These are phyloP conservation scores for Zalophus californianus DNA, from an alignment of 2,797 vertebrate genomes.

Conservation along the genomic window DNA sequence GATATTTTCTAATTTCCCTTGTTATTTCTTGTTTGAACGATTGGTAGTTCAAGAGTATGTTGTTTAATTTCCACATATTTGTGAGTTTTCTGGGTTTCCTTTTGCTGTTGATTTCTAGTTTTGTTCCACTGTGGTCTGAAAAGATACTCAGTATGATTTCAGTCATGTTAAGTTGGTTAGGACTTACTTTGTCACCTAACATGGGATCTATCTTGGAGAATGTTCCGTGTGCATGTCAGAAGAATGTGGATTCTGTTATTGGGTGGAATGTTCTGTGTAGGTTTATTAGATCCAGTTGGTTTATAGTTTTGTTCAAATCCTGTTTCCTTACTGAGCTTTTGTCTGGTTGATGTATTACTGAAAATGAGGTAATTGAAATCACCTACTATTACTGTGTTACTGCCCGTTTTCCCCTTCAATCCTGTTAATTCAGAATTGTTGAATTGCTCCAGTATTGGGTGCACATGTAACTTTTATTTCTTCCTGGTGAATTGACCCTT, in stretches of 20 bases:
- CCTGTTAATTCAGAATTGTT: background rate
- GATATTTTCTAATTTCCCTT: background rate
- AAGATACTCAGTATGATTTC: background rate
- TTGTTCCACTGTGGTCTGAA: background rate
- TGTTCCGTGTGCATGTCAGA: background rate
- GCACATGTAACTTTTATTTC: background rate
- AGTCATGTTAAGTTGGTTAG: background rate
- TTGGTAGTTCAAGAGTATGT: background rate
- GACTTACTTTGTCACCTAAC: background rate
- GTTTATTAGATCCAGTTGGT: background rate
- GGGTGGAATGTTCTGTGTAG: background rate
- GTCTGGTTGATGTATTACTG: background rate
- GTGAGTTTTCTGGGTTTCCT: background rate
- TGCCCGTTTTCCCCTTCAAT: background rate
- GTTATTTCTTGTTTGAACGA: background rate
- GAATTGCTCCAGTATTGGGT: background rate
- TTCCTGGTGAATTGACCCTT: background rate
- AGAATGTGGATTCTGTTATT: background rate
- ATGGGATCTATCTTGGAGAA: background rate
- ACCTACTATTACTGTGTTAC: background rate
- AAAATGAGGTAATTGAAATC: background rate
- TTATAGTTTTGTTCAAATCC: background rate
- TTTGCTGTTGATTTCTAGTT: background rate
- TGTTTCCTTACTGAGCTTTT: background rate
- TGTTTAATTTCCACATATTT: background rate